phyloP scores from a whole-genome alignment of 2,113 vertebrate species.

The Gobio gobio region DNA sequence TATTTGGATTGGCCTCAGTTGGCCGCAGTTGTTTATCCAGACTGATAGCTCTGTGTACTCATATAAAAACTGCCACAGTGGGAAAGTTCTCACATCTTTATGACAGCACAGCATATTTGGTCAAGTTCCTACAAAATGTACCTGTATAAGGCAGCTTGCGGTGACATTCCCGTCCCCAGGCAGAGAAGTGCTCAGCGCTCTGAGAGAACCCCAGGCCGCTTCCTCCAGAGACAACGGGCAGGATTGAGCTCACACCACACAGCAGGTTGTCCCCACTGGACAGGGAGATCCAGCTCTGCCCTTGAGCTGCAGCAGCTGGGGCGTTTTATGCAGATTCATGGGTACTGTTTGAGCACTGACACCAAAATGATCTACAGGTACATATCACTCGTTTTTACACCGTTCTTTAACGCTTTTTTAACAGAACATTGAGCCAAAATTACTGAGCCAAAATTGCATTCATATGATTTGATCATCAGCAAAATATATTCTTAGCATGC shows the following conservation, averaged over 20 bases:
- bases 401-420: neutral
- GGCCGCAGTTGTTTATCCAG: constrained; percentile 4
- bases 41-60: neutral
- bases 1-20: neutral
- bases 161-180: constrained; percentile 61
- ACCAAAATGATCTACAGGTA: constrained; percentile 73
- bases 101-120: neutral
- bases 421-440: neutral
- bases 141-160: constrained; percentile 68
- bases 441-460: neutral
- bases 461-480: neutral
- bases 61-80: constrained; percentile 25
- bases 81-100: neutral
- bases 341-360: constrained; percentile 43
- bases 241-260: constrained; percentile 52
- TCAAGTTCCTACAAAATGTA: constrained; percentile 56
- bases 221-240: constrained; percentile 61
- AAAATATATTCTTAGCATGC: neutral
- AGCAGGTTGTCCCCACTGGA: constrained; percentile 52
- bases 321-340: constrained; percentile 52
- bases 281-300: constrained; percentile 48
- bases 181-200: constrained; percentile 64
- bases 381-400: neutral
- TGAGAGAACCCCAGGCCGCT: constrained; percentile 58
- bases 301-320: constrained; percentile 54